These are phyloP conservation scores for Chaenocephalus aceratus DNA, from an alignment of 2,113 vertebrate species.

Conservation along the genomic window DNA sequence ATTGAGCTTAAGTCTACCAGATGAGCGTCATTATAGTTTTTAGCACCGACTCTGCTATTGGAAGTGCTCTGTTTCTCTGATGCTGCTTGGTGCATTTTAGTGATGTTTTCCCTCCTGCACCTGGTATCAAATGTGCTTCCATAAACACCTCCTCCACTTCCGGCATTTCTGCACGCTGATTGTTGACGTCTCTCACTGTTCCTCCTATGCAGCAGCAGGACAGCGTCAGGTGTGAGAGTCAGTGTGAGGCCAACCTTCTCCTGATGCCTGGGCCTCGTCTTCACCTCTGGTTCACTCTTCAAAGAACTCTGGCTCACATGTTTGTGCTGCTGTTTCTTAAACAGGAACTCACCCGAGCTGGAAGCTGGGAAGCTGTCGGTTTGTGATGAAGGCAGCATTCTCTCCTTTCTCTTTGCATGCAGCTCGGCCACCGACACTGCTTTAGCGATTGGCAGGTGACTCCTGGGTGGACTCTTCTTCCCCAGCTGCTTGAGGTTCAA, in stretches of 20 bases:
- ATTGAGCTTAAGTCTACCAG: conserved; percentile 71
- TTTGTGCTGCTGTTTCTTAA: conserved; percentile 41
- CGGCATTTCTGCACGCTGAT: conserved; percentile 27
- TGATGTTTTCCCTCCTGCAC: conserved; percentile 49
- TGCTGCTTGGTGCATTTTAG: conserved; percentile 39
- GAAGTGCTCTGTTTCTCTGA: conserved; percentile 22
- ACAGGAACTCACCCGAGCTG: conserved; percentile 50
- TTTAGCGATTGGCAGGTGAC: conserved; percentile 53
- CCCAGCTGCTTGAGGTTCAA: conserved; percentile 75
- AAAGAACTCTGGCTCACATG: neutral
- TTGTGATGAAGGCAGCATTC: conserved; percentile 34
- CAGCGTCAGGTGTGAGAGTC: conserved; percentile 86
- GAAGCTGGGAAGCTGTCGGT: conserved; percentile 32
- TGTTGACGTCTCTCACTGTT: conserved; percentile 78
- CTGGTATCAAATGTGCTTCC: conserved; percentile 39
- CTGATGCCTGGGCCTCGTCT: conserved; percentile 18
- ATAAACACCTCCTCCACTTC: neutral
- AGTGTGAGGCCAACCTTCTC: conserved; percentile 78
- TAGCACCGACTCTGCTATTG: conserved; percentile 9
- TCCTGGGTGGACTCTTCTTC: conserved; percentile 71
- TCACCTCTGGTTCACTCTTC: conserved; percentile 34
- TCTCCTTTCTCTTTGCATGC: conserved; percentile 54
- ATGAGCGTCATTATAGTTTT: neutral
- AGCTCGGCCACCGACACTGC: conserved; percentile 29
- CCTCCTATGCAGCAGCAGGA: conserved; percentile 84